phyloP scores from a whole-genome alignment of 2,797 vertebrate genomes.

The Aulostomus chinensis region DNA sequence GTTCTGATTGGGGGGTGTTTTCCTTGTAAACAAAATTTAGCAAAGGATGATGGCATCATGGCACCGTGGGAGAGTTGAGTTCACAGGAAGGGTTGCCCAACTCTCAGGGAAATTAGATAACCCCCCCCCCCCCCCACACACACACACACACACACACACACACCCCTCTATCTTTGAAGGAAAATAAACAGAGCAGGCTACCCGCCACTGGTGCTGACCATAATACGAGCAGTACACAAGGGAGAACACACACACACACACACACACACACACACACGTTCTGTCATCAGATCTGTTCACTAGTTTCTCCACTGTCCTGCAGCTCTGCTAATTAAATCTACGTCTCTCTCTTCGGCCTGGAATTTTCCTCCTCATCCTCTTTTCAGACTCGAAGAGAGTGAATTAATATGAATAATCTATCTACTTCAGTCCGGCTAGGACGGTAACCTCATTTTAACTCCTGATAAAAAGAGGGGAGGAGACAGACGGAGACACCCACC shows the following conservation, averaged over 20 bases:
- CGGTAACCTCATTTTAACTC: conserved; percentile 11
- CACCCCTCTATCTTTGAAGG: conserved; percentile 45
- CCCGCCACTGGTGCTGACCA: conserved; percentile 53
- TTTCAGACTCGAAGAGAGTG: not conserved
- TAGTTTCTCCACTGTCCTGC: conserved; percentile 8
- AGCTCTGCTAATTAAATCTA: conserved; percentile 1
- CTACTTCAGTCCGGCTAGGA: not conserved
- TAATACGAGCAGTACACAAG: conserved; percentile 39
- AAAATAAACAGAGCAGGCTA: conserved; percentile 65
- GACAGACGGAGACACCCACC: conserved; percentile 37
- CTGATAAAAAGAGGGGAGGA: conserved; percentile 50
- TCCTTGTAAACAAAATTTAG: conserved; percentile 50
- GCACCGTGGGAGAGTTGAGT: conserved; percentile 58
- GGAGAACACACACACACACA: conserved; percentile 27
- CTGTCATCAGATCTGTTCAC: conserved; percentile 13
- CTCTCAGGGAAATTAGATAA: conserved; percentile 48
- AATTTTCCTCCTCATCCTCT: not conserved
- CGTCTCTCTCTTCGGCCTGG: not conserved
- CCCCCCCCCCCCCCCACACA: too few relatives aligned
- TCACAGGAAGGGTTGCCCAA: conserved; percentile 56
- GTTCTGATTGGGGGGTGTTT: conserved; percentile 31
- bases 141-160: too few relatives aligned
- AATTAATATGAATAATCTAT: not conserved
- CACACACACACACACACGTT: conserved; percentile 22
- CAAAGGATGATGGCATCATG: conserved; percentile 34